Base-by-base conservation (phyloP, 1,140 invertebrate species). In the Nylanderia fulva region DNA sequence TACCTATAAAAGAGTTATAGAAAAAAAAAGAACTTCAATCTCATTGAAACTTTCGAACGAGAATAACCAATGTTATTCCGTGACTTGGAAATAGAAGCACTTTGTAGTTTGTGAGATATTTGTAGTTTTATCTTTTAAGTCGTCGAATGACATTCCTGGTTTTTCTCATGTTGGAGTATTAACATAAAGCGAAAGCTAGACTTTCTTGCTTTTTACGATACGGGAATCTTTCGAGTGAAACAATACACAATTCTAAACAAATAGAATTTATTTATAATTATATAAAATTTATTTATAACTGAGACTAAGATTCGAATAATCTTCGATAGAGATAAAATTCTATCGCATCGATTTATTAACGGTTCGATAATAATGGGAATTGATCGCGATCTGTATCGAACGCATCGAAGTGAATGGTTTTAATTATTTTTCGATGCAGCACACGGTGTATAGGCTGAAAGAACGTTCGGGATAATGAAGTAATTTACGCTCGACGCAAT, bases 391-490 rank as follows among this genome's bases (percentile, higher is more conserved):
- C 58, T 33, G 36, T 82, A 45, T 74, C 68, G 36, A 24, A 58
- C 48, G 36, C 42, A 24, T 61, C 56, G 48, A 75, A 72, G 52
- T 45, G 24, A 82, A 75, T 48, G 11, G 79, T 75, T 89, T 86
- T 89, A 89, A 89, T 89, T 89, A 89, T 86, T 84, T 89, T 84
- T 80, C 74, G 60, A 69, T 71, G 24, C 29, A 24, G 56, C 33
- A n/a, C 27, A 33, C 54, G 54, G 15, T 77, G 9, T 27, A 39
- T 27, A 48, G 72, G 36, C 61, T 72, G 60, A 66, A 86, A 58
- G 87, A 88, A 86, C 79, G 60, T 42, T 63, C 61, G 54, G 60
- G 54, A 80, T 90, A 90, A 90, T 88, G 85, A 89, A 90, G 88
- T 83, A 89, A 90, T 90, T 90, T 90, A 76, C 69, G 85, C 58